Base-by-base conservation (phyloP, 2,113 vertebrate genomes). In the Crocuta crocuta region DNA sequence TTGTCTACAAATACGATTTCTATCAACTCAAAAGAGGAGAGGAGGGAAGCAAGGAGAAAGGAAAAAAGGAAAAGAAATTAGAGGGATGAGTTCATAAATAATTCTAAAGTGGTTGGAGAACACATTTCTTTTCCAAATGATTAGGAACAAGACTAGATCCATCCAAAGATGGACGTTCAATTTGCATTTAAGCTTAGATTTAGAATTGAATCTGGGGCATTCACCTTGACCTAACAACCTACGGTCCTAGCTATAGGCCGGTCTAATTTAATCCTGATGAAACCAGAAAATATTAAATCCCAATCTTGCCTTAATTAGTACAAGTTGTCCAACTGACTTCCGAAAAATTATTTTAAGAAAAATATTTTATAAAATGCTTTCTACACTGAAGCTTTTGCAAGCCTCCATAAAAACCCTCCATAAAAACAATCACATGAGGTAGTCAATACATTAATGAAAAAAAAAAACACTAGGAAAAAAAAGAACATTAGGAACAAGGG, bases 1-100 rank as follows among this genome's bases (percentile, higher is more conserved):
- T 97, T 96, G 71, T 82, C 79, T 93, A 81, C 65, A 93, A 92
- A 80, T 48, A 80, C 19, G 26, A 76, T 33, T 93, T 97, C 86
- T 73, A 4, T 19, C 96, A 88, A 11, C 15, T 13, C 16, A 63
- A 74, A 73, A 31, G 3, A 35, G 16, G 1, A 76, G 53, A 76
- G 9, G 55, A 43, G 33, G n/a, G 3, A 33, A 91, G 31, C 35
- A 79, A 9, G 13, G 12, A 78, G 11, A 5, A 35, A 50, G 58
- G 26, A 83, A 66, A 39, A 78, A 84, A 33, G 4, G 28, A 35
- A 35, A 48, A 26, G 70, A 45, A 45, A 55, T 19, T 31, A 33
- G 92, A 80, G 28, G 15, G 31, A 24, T 73, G 39, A 78, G 88
- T 21, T 94, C 7, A 28, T 82, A 76, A 43, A 53, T 16, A 24